phyloP scores from a whole-genome alignment of 2,797 vertebrate genomes.

The Cichlasoma orientale region DNA sequence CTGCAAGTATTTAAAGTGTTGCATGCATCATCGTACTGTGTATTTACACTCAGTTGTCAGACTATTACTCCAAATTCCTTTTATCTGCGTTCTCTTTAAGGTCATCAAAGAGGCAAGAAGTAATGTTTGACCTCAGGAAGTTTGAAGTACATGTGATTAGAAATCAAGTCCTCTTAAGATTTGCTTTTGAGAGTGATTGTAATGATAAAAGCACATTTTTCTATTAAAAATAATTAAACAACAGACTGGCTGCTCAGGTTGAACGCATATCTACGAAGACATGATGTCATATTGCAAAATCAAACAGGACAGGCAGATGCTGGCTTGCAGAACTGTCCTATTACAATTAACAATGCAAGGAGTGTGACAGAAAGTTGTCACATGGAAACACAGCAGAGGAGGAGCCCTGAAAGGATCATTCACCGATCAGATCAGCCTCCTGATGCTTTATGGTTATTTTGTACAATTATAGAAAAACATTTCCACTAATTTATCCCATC shows the following conservation, averaged over 20 bases:
- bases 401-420: background rate
- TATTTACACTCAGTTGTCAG: constrained; percentile 50
- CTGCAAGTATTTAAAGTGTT: constrained; percentile 57
- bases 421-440: constrained; percentile 1
- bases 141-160: background rate
- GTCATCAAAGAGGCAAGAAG: constrained; percentile 12
- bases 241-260: background rate
- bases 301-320: background rate
- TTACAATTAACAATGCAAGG: background rate
- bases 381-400: background rate
- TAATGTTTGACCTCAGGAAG: background rate
- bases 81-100: constrained; percentile 22
- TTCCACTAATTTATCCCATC: background rate
- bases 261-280: background rate
- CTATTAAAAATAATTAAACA: background rate
- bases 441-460: background rate
- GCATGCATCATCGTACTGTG: constrained; percentile 22
- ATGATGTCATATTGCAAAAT: background rate
- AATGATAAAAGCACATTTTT: background rate
- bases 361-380: background rate
- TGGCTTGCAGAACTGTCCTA: background rate
- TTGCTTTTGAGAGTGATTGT: background rate
- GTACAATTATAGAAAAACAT: too few species aligned
- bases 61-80: constrained; percentile 55
- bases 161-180: background rate